These are phyloP conservation scores for Elanus axillaris DNA, from an alignment of 2,113 vertebrate species.

Conservation along the genomic window DNA sequence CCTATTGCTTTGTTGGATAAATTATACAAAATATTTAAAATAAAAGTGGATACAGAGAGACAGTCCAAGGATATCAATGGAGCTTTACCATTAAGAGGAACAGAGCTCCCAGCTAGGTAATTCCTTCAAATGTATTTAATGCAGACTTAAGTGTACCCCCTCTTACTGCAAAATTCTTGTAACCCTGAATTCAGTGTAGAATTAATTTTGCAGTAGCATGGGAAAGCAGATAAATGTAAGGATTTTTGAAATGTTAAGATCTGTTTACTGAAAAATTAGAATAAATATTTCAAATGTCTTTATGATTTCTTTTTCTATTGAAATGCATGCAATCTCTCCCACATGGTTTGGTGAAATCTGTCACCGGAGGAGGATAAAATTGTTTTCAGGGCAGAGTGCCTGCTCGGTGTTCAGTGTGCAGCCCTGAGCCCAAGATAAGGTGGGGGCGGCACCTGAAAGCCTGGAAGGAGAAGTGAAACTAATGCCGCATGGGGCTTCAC, in stretches of 20 bases:
- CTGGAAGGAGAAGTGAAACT: background rate
- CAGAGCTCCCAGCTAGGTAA: background rate
- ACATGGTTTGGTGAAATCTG: background rate
- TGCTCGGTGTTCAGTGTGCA: accelerated
- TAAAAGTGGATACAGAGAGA: background rate
- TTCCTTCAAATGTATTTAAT: background rate
- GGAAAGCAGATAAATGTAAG: background rate
- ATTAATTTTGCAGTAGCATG: background rate
- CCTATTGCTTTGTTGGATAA: background rate
- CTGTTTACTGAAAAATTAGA: background rate
- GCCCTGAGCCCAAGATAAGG: background rate
- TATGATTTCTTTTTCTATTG: background rate
- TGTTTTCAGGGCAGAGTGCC: background rate
- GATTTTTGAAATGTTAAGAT: background rate
- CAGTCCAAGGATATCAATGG: background rate
- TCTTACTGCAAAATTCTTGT: background rate
- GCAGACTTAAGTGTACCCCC: background rate
- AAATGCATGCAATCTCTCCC: background rate
- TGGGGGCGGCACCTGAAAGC: background rate
- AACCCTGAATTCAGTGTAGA: background rate
- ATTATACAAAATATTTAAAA: background rate
- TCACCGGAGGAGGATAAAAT: background rate
- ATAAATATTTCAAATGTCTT: background rate
- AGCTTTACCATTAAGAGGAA: background rate
- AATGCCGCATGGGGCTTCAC: accelerated